Evolutionary conservation across 1,140 invertebrate species (phyloP).

Genomic region (Anastrepha ludens): DNA sequence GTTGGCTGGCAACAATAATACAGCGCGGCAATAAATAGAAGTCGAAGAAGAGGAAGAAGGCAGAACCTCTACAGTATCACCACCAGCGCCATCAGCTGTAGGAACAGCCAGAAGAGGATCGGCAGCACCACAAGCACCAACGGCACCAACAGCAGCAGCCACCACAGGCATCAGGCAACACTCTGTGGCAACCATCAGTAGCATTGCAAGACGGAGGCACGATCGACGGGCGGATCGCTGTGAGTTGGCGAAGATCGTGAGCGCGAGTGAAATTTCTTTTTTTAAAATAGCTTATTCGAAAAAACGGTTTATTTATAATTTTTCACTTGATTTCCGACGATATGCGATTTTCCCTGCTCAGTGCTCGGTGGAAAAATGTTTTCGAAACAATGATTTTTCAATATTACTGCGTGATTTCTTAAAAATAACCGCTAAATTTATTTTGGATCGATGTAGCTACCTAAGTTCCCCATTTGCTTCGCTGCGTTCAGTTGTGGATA

Average conservation of each 20-base stretch:
- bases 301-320: constrained; percentile 52
- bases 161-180: constrained; percentile 39
- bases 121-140: not conserved
- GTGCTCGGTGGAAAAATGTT: constrained; percentile 40
- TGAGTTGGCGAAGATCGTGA: constrained; percentile 9
- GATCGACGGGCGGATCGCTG: not conserved
- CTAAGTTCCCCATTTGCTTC: not conserved
- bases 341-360: constrained; percentile 49
- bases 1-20: constrained; percentile 28
- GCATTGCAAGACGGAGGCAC: constrained; percentile 3
- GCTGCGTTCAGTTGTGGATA: not conserved
- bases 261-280: constrained; percentile 19
- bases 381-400: constrained; percentile 50
- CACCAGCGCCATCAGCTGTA: constrained; percentile 39
- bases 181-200: constrained; percentile 31
- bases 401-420: constrained; percentile 31
- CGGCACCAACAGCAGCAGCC: not conserved
- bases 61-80: not conserved
- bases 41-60: constrained; percentile 2
- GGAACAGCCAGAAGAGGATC: constrained; percentile 1
- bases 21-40: constrained; percentile 27
- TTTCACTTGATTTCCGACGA: constrained; percentile 52
- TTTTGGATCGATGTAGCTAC: not conserved
- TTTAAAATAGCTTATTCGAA: constrained; percentile 53
- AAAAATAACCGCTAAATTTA: constrained; percentile 42